Evolutionary conservation across 1,140 invertebrate species (phyloP), one percentile per base, ranked within the genome.

Genomic region (Leptinotarsa undecemlineata): DNA sequence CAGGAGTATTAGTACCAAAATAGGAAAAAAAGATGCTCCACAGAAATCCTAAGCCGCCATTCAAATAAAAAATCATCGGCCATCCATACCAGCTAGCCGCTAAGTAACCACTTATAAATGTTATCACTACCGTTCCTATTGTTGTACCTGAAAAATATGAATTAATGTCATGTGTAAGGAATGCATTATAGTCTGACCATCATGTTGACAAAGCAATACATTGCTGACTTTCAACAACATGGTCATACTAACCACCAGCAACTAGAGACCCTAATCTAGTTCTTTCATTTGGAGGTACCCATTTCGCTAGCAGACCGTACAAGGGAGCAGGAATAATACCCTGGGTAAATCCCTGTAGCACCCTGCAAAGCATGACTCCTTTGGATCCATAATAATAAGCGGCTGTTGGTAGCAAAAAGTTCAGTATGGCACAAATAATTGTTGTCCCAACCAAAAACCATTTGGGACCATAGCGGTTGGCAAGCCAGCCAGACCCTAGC

Each of bases 11-110:
- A 1, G 90, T 88, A 0, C 91, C 90, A 42, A 91, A 86, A 26
- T 90, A 85, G 48, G 88, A 83, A 88, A 92, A 95, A 0, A 89
- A 13, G 0, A 89, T 74, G 15, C 88, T 87, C 89, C 92, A 93
- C 0, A 88, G 1, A 1, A 93, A 75, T n/a, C 90, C 87, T 0
- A 91, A 74, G 5, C 80, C 85, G 69, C 94, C 93, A 81, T 94
- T 92, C 0, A 91, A 81, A 80, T 95, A 96, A 83, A 95, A 96
- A 3, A 93, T 90, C 20, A 90, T 87, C 0, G 92, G 92, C 94
- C 94, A 95, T 1, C 94, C 94, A 4, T 88, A 77, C 69, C 72
- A 74, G 0, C 91, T 91, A 5, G 86, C 87, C 0, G 92, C 89
- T 1, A 95, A 81, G 4, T 87, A 74, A 0, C 93, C 94, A 57